These are phyloP conservation scores for Dendrocincla tyrannina DNA, from an alignment of 2,797 vertebrate genomes.

Conservation along the genomic window DNA sequence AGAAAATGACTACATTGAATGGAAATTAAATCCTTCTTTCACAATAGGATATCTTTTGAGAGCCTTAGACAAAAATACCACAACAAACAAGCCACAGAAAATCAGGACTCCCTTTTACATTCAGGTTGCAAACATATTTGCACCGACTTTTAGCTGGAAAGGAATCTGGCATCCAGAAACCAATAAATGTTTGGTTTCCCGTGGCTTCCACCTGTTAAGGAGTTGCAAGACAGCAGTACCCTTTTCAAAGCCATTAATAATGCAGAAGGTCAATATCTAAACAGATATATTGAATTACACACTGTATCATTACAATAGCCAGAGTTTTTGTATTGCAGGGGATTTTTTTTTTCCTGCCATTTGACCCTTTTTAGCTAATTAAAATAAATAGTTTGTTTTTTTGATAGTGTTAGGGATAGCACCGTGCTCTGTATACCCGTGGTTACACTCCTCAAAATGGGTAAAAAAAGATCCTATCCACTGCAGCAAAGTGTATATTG, in stretches of 20 bases:
- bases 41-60: not conserved
- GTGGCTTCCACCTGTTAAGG: constrained; percentile 32
- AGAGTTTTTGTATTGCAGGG: constrained; percentile 9
- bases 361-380: constrained; percentile 35
- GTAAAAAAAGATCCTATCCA: not conserved
- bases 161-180: not conserved
- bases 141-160: constrained; percentile 39
- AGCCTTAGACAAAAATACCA: not conserved
- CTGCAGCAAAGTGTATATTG: not conserved
- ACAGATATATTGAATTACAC: constrained; percentile 52
- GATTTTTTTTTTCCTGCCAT: not conserved
- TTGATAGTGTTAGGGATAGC: not conserved
- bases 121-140: not conserved
- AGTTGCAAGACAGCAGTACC: constrained; percentile 36
- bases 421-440: not conserved
- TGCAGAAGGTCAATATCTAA: constrained; percentile 48
- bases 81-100: not conserved
- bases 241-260: constrained; percentile 62
- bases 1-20: not conserved
- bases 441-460: not conserved
- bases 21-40: not conserved
- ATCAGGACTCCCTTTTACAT: not conserved
- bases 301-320: not conserved
- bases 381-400: not conserved
- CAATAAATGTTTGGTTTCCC: constrained; percentile 57